These are phyloP conservation scores for Beroe ovata DNA, from an alignment of 37 sponge, comb jelly and placozoan genomes.

Conservation along the genomic window DNA sequence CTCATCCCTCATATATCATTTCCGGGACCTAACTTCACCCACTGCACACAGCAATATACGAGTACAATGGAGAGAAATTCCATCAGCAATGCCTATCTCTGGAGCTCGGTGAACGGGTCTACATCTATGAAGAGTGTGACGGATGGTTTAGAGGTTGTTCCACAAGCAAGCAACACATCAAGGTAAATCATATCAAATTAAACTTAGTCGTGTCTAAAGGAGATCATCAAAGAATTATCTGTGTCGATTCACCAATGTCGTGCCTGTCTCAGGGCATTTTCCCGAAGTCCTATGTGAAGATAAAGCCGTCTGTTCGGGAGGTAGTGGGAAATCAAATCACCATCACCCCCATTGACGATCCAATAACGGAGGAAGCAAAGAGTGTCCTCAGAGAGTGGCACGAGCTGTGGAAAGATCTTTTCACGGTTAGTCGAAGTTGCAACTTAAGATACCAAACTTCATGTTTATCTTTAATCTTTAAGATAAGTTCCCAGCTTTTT, in stretches of 20 bases:
- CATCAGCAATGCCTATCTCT: slow-evolving; percentile 3
- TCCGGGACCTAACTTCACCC: too few relatives aligned
- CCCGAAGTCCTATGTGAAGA: slow-evolving; percentile 49
- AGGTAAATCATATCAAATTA: too few relatives aligned
- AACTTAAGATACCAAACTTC: too few relatives aligned
- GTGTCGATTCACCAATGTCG: too few relatives aligned
- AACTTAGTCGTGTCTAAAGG: too few relatives aligned
- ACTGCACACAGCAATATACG: background rate
- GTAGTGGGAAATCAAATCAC: slow-evolving; percentile 24
- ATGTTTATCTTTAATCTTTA: too few relatives aligned
- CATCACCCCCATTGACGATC: slow-evolving; percentile 43
- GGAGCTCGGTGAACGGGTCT: slow-evolving; percentile 44
- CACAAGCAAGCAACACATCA: slow-evolving; percentile 49
- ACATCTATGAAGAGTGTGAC: slow-evolving; percentile 56
- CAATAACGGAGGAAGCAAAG: slow-evolving; percentile 53
- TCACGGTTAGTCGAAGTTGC: slow-evolving; percentile 12
- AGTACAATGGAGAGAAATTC: background rate
- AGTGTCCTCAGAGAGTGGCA: slow-evolving; percentile 49
- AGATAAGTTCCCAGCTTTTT: too few relatives aligned
- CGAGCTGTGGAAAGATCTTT: slow-evolving; percentile 46
- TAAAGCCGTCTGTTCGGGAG: slow-evolving; percentile 1
- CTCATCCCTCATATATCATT: too few relatives aligned
- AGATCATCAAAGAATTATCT: too few relatives aligned
- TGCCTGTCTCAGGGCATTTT: slow-evolving; percentile 27
- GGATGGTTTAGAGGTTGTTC: slow-evolving; percentile 41